These are phyloP conservation scores for Pipistrellus kuhlii DNA, from an alignment of 2,797 vertebrate genomes.

Conservation along the genomic window DNA sequence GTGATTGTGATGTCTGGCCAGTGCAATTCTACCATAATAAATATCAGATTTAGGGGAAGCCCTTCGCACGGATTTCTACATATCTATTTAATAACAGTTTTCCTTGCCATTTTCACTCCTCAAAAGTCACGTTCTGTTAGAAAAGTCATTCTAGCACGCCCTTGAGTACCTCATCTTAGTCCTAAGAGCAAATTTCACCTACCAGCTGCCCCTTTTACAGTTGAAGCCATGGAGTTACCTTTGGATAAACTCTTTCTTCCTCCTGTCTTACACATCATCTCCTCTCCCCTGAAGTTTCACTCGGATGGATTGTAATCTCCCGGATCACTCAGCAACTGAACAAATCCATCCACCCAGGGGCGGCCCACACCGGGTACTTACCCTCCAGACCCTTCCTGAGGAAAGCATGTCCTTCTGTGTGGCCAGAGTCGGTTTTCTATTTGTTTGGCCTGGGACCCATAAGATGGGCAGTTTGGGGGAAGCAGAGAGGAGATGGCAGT, in stretches of 20 bases:
- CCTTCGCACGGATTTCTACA: background rate
- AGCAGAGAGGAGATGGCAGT: constrained; percentile 41
- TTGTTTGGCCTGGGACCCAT: constrained; percentile 27
- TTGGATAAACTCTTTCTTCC: background rate
- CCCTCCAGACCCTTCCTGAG: constrained; percentile 53
- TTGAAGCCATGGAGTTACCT: background rate
- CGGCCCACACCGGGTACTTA: constrained; percentile 51
- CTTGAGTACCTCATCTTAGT: background rate
- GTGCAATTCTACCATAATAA: background rate
- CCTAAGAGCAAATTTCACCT: background rate
- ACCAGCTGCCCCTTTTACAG: background rate
- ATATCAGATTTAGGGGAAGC: background rate
- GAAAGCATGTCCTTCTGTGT: constrained; percentile 8
- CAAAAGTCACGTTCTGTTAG: background rate
- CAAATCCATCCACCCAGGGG: background rate
- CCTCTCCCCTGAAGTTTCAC: background rate
- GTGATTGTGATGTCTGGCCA: background rate
- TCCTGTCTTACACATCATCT: background rate
- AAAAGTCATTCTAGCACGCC: background rate
- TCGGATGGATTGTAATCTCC: background rate
- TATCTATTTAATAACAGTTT: background rate
- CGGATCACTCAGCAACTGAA: background rate
- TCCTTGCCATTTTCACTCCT: background rate
- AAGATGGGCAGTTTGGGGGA: background rate
- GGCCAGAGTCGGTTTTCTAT: background rate